Conservation (phyloP, 2,113 vertebrate species). For the Hippocampus abdominalis region DNA sequence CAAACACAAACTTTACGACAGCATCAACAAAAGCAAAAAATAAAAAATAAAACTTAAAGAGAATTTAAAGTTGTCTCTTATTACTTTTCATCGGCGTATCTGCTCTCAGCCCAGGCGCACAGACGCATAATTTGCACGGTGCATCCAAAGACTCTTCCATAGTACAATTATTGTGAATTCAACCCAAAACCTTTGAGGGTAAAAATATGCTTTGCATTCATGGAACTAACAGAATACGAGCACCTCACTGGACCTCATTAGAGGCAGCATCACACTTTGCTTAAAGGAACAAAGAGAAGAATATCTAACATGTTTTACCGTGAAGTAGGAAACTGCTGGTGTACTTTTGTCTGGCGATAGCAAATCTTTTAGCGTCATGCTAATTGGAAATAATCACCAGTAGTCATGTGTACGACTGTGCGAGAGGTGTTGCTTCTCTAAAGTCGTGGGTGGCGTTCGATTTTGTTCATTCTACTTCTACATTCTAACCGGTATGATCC, state of each 20-base stretch:
- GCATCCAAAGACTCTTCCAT: neutral
- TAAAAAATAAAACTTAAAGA: neutral
- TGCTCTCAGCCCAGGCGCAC: neutral
- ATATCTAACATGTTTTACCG: no score
- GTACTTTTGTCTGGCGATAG: no score
- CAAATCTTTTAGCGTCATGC: no score
- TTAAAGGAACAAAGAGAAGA: no score
- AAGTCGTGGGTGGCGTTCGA: no score
- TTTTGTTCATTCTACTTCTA: no score
- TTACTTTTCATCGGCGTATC: neutral
- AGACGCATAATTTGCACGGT: neutral
- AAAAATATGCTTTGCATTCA: neutral
- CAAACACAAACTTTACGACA: constrained; percentile 15
- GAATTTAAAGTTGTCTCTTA: neutral
- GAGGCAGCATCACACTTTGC: no score
- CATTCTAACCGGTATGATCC: no score
- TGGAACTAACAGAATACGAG: neutral
- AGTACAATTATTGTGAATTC: neutral
- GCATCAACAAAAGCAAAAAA: constrained; percentile 6
- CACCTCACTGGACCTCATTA: neutral
- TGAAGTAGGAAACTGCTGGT: no score
- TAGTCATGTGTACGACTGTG: no score
- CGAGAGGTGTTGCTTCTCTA: no score
- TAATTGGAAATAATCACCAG: no score
- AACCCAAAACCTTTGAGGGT: neutral